Conservation (phyloP, 2,113 vertebrate species). For the Halcyon senegalensis region DNA sequence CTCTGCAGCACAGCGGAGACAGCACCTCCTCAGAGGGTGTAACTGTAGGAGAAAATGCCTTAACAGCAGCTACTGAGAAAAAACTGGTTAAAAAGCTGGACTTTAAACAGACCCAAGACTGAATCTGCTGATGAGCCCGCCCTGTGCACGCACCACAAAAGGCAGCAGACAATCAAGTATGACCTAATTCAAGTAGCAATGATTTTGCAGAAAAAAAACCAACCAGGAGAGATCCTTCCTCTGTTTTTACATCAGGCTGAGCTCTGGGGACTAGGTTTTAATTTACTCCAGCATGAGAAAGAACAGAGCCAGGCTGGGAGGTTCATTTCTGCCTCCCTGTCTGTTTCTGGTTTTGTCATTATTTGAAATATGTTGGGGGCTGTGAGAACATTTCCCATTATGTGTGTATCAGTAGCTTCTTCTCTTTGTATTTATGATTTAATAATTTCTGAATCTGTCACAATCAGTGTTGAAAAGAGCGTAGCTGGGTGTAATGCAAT, state of each 20-base stretch:
- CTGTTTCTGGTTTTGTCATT: conserved; percentile 39
- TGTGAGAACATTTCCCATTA: conserved; percentile 66
- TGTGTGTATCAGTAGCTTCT: conserved; percentile 33
- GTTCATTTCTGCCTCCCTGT: neutral
- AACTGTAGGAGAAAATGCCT: neutral
- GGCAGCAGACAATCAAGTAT: neutral
- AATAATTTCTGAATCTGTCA: conserved; percentile 73
- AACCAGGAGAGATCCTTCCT: neutral
- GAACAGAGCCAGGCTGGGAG: neutral
- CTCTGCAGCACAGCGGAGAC: neutral
- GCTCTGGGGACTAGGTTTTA: neutral
- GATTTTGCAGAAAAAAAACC: neutral
- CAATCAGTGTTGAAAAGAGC: conserved; percentile 61
- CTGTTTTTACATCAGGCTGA: neutral
- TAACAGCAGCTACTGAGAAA: neutral
- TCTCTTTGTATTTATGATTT: conserved; percentile 69
- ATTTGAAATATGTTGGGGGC: conserved; percentile 66
- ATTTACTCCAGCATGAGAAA: neutral
- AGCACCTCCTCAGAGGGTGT: neutral
- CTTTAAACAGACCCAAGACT: neutral
- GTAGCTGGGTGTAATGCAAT: conserved; percentile 61
- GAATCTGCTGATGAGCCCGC: neutral
- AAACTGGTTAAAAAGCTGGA: neutral
- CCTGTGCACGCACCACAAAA: neutral
- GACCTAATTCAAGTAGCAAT: neutral